Evolutionary conservation across 2,888 invertebrate species (phyloP).

Genomic region (Epistrophella euchroma): DNA sequence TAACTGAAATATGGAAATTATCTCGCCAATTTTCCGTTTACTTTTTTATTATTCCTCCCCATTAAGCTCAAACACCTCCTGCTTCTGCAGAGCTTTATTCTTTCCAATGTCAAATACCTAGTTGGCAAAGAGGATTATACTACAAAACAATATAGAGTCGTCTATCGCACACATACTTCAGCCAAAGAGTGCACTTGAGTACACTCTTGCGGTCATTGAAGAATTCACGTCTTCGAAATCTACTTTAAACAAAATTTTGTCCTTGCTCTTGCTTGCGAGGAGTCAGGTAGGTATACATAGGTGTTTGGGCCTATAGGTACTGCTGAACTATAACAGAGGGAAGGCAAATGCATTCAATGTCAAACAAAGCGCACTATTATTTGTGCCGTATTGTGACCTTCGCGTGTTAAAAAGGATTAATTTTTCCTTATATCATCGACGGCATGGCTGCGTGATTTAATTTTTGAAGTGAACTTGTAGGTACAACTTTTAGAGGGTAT

Average conservation of each 20-base stretch:
- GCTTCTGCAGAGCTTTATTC: neutral
- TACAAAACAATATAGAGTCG: neutral
- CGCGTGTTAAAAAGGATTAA: slow-evolving; percentile 63
- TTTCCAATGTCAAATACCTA: slow-evolving; percentile 43
- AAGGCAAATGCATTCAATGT: slow-evolving; percentile 43
- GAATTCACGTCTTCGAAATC: slow-evolving; percentile 20
- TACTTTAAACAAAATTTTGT: slow-evolving; percentile 22
- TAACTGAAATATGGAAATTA: slow-evolving; percentile 39
- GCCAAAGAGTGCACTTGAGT: slow-evolving; percentile 38
- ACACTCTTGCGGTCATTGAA: slow-evolving; percentile 29
- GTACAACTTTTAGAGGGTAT: slow-evolving; percentile 36
- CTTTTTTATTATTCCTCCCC: neutral
- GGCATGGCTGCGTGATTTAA: slow-evolving; percentile 13
- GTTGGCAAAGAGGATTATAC: slow-evolving; percentile 28
- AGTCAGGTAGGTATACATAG: neutral
- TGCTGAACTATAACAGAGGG: slow-evolving; percentile 1
- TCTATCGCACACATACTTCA: slow-evolving; percentile 12
- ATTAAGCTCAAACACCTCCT: neutral
- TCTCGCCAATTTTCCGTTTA: slow-evolving; percentile 33
- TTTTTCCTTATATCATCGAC: slow-evolving; percentile 31
- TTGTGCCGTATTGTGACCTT: slow-evolving; percentile 54
- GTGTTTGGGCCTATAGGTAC: neutral
- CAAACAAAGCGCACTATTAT: slow-evolving; percentile 40
- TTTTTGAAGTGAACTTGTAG: slow-evolving; percentile 42
- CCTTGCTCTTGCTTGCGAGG: slow-evolving; percentile 42